Evolutionary conservation across 2,113 vertebrate species (phyloP), one percentile per base, ranked within the genome.

Genomic region (Seriola rivoliana): DNA sequence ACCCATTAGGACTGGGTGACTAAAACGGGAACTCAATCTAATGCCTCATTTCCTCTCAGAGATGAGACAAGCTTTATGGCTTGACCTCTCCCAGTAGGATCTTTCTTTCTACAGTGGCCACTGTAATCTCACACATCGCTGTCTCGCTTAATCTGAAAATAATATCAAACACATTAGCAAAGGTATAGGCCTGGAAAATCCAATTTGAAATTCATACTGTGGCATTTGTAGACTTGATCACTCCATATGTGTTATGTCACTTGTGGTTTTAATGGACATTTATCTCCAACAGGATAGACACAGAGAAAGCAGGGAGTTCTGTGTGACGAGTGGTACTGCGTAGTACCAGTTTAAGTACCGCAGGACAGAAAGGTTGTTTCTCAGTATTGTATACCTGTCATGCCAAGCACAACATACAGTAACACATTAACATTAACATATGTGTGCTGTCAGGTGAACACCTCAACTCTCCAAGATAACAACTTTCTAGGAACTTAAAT

Each of bases 11-110:
- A 62, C 48, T 67, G 91, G 91, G 84, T 92, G 93, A 94, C 89
- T 91, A 84, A 92, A 94, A 92, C 50, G 54, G 92, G 81, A 92
- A 93, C 89, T 93, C 90, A 92, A 94, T 94, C 92, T 91, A 88
- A 93, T 92, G 92, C 85, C 92, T 94, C 93, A 94, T 93, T 94
- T 93, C 90, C 91, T 86, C 84, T 66, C 82, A 88, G 81, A 88
- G 90, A 90, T 91, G 83, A 93, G 76, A 90, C 85, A 67, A 84
- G 86, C 90, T 87, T 92, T 85, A 82, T 80, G 83, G 86, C 86
- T 85, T 92, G 92, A 93, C 91, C 90, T 88, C 78, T 82, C 75
- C 83, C 85, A 74, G 85, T 85, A 84, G 62, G 82, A 88, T 87
- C 69, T 70, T 69, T 60, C 73, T 75, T 86, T 78, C 78, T 44